Evolutionary conservation across 2,797 vertebrate genomes (phyloP), one percentile per base, ranked within the genome.

Genomic region (Salarias fasciatus): DNA sequence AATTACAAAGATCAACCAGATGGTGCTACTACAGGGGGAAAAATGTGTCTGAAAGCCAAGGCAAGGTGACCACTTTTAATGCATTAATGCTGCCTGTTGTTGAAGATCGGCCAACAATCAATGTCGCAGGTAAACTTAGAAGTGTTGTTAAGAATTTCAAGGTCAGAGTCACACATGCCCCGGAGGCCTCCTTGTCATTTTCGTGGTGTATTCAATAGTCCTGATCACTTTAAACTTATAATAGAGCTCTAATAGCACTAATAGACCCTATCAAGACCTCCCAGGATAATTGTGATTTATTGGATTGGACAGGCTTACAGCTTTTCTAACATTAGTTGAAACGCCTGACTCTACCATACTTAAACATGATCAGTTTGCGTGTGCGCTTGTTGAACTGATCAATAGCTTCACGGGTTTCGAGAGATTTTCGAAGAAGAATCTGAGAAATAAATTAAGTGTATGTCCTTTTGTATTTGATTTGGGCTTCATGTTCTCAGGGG

Each of bases 1-100:
- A 79, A 79, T 72, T 57, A 80, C 73, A 79, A 45, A 72, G 77
- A 78, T 83, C 57, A 69, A 53, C 64, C 54, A 62, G 69, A 71
- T 78, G 69, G 74, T 69, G 56, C 42, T 48, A 66, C 30, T 48
- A 35, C 18, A 9, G 33, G 36, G 31, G 62, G 58, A 47, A 60
- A 71, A 69, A 36, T 57, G 42, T 55, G 40, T 58, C 28, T 46
- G 31, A 68, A 76, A 58, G 63, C 38, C 35, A 18, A 24, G 45
- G 5, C 69, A 68, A 79, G 72, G 79, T 85, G 69, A 79, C 64
- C 53, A 70, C 31, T 69, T 68, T 58, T 48, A 63, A 49, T 56
- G 14, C 29, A 35, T 47, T 66, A 61, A 61, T 56, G 47, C 55
- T 64, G 52, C 30, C 57, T 43, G 46, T 57, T 60, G 44, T 64